Percentiles rank a stretch among this genome's conserved stretches.
phyloP scores from a whole-genome alignment of 2,113 vertebrate genomes.

The Jaculus jaculus region DNA sequence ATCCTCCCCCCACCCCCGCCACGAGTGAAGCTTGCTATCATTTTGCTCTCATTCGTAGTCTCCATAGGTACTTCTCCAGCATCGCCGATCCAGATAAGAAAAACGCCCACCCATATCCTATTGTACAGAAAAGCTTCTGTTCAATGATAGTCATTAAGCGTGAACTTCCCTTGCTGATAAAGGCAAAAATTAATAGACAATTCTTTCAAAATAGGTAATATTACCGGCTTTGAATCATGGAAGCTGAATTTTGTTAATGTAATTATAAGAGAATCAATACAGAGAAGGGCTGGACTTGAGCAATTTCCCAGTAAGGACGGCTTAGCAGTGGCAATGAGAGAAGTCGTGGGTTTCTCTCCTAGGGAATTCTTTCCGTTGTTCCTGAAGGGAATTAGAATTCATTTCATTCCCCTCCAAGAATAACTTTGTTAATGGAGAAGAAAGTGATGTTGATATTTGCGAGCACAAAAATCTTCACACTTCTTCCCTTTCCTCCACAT shows the following conservation, averaged over 20 bases:
- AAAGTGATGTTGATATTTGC: background rate
- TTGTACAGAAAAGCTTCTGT: background rate
- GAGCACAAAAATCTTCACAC: slow-evolving; percentile 4
- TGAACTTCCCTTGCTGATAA: slow-evolving; percentile 29
- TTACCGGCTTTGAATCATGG: background rate
- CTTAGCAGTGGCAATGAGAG: background rate
- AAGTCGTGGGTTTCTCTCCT: background rate
- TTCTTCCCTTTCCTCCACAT: slow-evolving; percentile 7
- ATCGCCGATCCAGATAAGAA: slow-evolving; percentile 23
- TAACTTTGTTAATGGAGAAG: background rate
- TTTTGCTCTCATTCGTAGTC: background rate
- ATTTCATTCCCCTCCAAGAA: background rate
- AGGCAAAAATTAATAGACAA: slow-evolving; percentile 34
- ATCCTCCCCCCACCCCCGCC: slow-evolving; percentile 27
- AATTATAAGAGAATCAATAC: slow-evolving; percentile 30
- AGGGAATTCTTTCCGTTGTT: background rate
- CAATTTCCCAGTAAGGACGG: slow-evolving; percentile 3
- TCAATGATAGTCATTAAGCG: background rate
- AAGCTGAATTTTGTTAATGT: slow-evolving; percentile 46
- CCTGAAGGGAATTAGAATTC: background rate
- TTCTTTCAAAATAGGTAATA: slow-evolving; percentile 39
- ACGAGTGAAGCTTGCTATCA: background rate
- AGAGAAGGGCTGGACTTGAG: slow-evolving; percentile 37
- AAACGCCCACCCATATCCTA: slow-evolving; percentile 7
- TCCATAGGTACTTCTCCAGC: slow-evolving; percentile 34